Conservation (phyloP, 2,888 invertebrate genomes). For the Tricholauxania praeusta region DNA sequence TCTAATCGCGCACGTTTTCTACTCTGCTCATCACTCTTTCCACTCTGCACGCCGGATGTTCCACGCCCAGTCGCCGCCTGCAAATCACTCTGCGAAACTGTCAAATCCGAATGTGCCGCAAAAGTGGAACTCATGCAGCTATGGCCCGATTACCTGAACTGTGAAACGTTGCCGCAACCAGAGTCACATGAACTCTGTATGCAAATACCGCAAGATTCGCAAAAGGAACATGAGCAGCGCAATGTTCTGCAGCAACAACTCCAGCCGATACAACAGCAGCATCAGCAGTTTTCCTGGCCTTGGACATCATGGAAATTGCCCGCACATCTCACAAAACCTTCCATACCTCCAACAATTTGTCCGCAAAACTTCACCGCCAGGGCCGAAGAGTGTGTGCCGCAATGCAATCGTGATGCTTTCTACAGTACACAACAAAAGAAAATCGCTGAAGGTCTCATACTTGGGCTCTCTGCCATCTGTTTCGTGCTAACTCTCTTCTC, state of each 20-base stretch:
- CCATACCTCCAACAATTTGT: slow-evolving; percentile 66
- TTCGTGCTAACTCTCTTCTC: slow-evolving; percentile 86
- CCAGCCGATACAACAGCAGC: slow-evolving; percentile 42
- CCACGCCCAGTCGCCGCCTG: slow-evolving; percentile 88
- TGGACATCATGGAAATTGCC: slow-evolving; percentile 62
- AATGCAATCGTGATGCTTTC: slow-evolving; percentile 77
- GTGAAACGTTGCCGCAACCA: slow-evolving; percentile 82
- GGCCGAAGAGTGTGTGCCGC: slow-evolving; percentile 71
- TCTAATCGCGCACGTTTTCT: slow-evolving; percentile 86
- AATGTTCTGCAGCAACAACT: slow-evolving; percentile 19
- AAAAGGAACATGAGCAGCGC: slow-evolving; percentile 34
- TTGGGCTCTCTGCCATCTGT: slow-evolving; percentile 82
- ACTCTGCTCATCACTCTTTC: slow-evolving; percentile 90
- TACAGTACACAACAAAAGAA: slow-evolving; percentile 77
- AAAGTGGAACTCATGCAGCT: slow-evolving; percentile 75
- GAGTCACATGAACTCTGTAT: slow-evolving; percentile 81
- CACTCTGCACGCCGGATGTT: slow-evolving; percentile 90
- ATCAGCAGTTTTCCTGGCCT: slow-evolving; percentile 60
- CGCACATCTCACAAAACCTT: slow-evolving; percentile 52
- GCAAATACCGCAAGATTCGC: slow-evolving; percentile 70
- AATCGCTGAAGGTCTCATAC: slow-evolving; percentile 80
- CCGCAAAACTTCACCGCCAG: slow-evolving; percentile 73
- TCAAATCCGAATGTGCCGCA: slow-evolving; percentile 75
- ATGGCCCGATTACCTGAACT: slow-evolving; percentile 83
- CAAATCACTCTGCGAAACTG: slow-evolving; percentile 85